Conservation (phyloP, 2,797 vertebrate species). For the Anolis apletophallus region DNA sequence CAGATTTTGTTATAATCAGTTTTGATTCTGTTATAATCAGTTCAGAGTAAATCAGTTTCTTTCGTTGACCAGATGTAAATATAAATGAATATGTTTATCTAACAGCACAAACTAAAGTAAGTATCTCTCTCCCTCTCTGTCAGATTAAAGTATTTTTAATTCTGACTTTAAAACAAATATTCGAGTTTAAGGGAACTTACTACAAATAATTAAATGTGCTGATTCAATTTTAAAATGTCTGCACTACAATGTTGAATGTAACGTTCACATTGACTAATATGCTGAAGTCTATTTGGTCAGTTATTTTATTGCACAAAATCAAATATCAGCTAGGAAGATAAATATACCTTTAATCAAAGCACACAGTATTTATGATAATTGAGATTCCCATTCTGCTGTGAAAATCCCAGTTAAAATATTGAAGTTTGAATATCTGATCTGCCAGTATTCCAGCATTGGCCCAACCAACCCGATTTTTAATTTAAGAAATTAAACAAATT, state of each 20-base stretch:
- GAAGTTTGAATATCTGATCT: background rate
- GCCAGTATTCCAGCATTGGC: background rate
- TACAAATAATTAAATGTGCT: background rate
- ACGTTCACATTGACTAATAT: background rate
- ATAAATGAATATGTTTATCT: background rate
- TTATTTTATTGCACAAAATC: background rate
- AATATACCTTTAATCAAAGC: background rate
- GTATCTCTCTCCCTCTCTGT: no score
- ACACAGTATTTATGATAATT: background rate
- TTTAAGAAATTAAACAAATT: background rate
- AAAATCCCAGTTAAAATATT: conserved; percentile 2
- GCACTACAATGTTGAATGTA: background rate
- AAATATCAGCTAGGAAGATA: background rate
- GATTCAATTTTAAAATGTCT: background rate
- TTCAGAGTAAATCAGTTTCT: background rate
- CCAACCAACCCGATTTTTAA: background rate
- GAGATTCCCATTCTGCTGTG: background rate
- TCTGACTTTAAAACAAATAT: background rate
- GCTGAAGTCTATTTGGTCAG: background rate
- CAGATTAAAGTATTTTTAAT: no score
- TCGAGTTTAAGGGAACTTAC: background rate
- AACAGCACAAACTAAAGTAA: background rate
- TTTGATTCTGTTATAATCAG: no score
- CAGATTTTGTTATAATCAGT: no score
- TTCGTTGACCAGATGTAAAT: background rate